Evolutionary conservation across 2,113 vertebrate genomes (phyloP).

Genomic region (Limanda limanda): DNA sequence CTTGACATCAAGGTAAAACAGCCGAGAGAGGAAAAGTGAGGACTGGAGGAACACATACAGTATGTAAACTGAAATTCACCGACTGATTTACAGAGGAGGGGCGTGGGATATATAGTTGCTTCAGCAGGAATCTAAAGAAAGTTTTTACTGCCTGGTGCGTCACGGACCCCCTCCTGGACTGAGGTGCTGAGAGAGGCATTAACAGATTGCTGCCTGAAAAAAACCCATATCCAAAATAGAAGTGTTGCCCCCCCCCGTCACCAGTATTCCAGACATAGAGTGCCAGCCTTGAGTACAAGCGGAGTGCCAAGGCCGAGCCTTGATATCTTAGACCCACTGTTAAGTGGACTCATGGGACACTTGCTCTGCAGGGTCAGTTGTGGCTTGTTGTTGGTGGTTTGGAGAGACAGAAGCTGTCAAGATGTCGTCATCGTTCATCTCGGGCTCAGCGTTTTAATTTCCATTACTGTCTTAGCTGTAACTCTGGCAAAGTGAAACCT

Average conservation of each 20-base stretch:
- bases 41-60: background rate
- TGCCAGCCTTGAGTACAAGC: conserved; percentile 42
- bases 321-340: conserved; percentile 60
- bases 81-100: conserved; percentile 41
- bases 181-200: conserved; percentile 62
- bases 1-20: conserved; percentile 1
- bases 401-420: conserved; percentile 35
- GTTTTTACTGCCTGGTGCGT: conserved; percentile 56
- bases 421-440: conserved; percentile 32
- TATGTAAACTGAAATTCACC: background rate
- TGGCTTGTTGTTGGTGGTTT: conserved; percentile 30
- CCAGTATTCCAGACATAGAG: conserved; percentile 59
- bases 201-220: conserved; percentile 73
- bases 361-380: conserved; percentile 34
- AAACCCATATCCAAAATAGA: conserved; percentile 83
- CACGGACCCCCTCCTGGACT: conserved; percentile 36
- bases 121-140: conserved; percentile 52
- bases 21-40: background rate
- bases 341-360: conserved; percentile 48
- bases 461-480: conserved; percentile 11
- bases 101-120: conserved; percentile 9
- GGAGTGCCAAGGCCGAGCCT: conserved; percentile 55
- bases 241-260: conserved; percentile 44
- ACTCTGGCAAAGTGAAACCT: background rate
- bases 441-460: conserved; percentile 11